Conservation (phyloP, 1,140 invertebrate species). For the Dysdera silvatica region DNA sequence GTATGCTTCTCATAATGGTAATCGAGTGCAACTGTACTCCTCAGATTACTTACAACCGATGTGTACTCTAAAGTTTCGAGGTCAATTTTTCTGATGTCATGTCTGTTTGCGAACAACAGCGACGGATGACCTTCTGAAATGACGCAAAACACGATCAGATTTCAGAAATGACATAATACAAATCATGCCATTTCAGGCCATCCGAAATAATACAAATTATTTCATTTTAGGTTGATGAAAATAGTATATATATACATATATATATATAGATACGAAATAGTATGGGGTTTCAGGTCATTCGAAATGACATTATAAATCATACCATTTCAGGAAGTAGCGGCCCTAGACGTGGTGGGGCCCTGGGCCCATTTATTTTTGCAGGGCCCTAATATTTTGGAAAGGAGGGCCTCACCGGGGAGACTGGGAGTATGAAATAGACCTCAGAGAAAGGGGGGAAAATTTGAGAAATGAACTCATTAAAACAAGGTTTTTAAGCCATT, state of each 20-base stretch:
- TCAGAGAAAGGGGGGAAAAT: too few species aligned
- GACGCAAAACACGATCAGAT: not conserved
- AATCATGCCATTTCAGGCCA: not conserved
- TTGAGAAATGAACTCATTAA: too few species aligned
- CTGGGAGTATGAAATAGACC: too few species aligned
- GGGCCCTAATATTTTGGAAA: too few species aligned
- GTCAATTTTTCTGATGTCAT: constrained; percentile 82
- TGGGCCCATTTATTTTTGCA: too few species aligned
- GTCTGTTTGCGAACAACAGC: constrained; percentile 68
- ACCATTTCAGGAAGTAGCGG: too few species aligned
- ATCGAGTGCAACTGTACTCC: constrained; percentile 74
- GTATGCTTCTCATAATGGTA: constrained; percentile 81
- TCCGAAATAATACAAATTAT: not conserved
- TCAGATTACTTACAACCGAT: constrained; percentile 74
- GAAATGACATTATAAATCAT: too few species aligned
- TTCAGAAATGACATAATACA: not conserved
- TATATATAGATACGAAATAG: not conserved
- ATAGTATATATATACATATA: not conserved
- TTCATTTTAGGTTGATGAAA: not conserved
- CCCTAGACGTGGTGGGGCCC: too few species aligned
- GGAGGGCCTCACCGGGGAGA: too few species aligned
- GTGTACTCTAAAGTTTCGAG: constrained; percentile 70
- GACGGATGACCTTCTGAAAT: constrained; percentile 66
- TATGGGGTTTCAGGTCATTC: too few species aligned
- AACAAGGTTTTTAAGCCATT: too few species aligned